phyloP scores from a whole-genome alignment of 2,113 vertebrate species.

The Channa maculata region DNA sequence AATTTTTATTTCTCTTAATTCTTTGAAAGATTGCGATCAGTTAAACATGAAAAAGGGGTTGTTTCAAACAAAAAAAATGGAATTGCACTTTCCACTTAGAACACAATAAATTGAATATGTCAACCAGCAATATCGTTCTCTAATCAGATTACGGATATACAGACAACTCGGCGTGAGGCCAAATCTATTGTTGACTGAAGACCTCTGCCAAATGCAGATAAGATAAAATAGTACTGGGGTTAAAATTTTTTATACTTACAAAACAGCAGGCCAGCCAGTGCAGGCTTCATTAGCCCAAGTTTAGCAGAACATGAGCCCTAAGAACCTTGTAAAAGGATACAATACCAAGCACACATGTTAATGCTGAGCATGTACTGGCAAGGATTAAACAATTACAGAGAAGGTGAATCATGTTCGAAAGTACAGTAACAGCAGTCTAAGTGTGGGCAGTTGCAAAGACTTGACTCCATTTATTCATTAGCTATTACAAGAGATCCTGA shows the following conservation, averaged over 20 bases:
- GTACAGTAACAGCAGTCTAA: background rate
- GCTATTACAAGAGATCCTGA: background rate
- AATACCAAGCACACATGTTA: background rate
- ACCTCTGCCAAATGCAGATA: too few species aligned
- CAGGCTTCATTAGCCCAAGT: background rate
- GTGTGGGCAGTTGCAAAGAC: background rate
- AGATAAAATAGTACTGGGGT: background rate
- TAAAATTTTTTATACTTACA: too few species aligned
- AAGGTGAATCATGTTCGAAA: background rate
- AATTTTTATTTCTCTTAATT: too few species aligned
- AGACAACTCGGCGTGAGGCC: background rate
- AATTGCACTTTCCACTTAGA: too few species aligned
- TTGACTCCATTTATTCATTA: slow-evolving; percentile 20
- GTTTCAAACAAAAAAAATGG: too few species aligned
- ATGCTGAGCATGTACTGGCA: background rate
- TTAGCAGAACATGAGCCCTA: background rate
- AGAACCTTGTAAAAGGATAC: background rate
- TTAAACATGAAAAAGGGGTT: too few species aligned
- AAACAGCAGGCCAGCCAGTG: background rate
- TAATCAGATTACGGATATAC: background rate
- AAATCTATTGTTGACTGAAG: background rate
- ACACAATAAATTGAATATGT: too few species aligned
- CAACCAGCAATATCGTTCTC: background rate
- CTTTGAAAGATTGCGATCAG: too few species aligned
- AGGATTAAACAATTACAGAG: background rate